Percentiles rank a stretch among this genome's conserved stretches.
These are phyloP conservation scores for Thereva unica DNA, from an alignment of 2,888 invertebrate species.

Conservation along the genomic window DNA sequence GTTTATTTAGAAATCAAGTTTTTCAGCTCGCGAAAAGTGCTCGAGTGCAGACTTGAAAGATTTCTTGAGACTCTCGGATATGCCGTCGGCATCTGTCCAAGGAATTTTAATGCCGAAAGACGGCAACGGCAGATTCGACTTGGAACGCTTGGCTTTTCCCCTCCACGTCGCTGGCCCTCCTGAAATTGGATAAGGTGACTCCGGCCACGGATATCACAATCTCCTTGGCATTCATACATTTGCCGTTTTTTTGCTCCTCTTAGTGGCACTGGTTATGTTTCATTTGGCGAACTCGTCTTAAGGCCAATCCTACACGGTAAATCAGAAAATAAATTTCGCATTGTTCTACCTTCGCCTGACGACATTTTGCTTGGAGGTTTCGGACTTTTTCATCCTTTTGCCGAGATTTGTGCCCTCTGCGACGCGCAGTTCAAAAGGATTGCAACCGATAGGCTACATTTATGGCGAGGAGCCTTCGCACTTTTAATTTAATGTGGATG, in stretches of 20 bases:
- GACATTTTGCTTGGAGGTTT: slow-evolving; percentile 20
- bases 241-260: background rate
- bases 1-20: slow-evolving; percentile 37
- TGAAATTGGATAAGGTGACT: background rate
- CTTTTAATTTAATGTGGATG: slow-evolving; percentile 34
- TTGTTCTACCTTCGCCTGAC: slow-evolving; percentile 40
- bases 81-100: slow-evolving; percentile 37
- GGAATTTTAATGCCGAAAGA: slow-evolving; percentile 38
- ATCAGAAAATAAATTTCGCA: slow-evolving; percentile 45
- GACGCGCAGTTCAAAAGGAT: background rate
- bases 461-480: slow-evolving; percentile 29
- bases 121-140: slow-evolving; percentile 12
- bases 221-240: background rate
- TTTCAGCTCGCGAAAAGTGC: slow-evolving; percentile 30
- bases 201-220: background rate
- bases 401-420: slow-evolving; percentile 4
- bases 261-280: background rate
- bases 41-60: slow-evolving; percentile 19
- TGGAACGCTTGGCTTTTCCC: background rate
- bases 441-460: slow-evolving; percentile 8
- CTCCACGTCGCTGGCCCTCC: slow-evolving; percentile 17
- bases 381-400: background rate
- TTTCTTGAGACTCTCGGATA: slow-evolving; percentile 18
- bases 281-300: slow-evolving; percentile 34
- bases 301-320: slow-evolving; percentile 44